Percentiles rank a stretch among this genome's conserved stretches.
Evolutionary conservation across 1,140 invertebrate genomes (phyloP).

Genomic region (Temnothorax longispinosus): DNA sequence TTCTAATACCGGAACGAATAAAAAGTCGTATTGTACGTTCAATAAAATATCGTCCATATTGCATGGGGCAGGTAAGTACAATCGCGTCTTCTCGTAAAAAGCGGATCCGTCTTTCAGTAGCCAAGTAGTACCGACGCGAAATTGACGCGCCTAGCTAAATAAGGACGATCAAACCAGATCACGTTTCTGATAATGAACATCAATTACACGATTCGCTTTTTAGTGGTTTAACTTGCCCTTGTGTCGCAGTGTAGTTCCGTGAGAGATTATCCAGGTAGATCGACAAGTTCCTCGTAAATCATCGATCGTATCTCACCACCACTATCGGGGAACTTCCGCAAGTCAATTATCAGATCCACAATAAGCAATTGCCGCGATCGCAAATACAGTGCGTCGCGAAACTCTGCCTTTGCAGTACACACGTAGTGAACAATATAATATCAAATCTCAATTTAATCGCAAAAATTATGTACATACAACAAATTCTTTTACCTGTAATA

Average conservation of each 20-base stretch:
- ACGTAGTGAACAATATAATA: not conserved
- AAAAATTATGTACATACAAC: not conserved
- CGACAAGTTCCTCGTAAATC: slow-evolving; percentile 41
- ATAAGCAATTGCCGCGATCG: not conserved
- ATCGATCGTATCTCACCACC: slow-evolving; percentile 31
- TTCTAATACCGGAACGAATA: slow-evolving; percentile 6
- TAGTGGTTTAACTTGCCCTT: not conserved
- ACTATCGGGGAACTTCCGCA: slow-evolving; percentile 35
- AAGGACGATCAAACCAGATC: slow-evolving; percentile 48
- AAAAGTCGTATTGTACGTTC: slow-evolving; percentile 10
- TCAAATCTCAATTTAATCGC: not conserved
- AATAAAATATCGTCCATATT: slow-evolving; percentile 29
- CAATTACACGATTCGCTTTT: slow-evolving; percentile 66
- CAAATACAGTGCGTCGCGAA: not conserved
- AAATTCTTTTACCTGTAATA: not conserved
- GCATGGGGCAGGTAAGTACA: slow-evolving; percentile 22
- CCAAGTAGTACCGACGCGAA: slow-evolving; percentile 2
- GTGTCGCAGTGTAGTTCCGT: slow-evolving; percentile 21
- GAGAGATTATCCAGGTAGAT: slow-evolving; percentile 41
- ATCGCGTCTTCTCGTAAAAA: slow-evolving; percentile 52
- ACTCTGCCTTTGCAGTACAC: too few relatives aligned
- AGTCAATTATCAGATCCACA: slow-evolving; percentile 35
- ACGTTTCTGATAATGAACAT: slow-evolving; percentile 63
- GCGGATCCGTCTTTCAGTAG: slow-evolving; percentile 41
- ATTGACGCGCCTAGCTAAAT: slow-evolving; percentile 64